Percentiles rank a stretch among this genome's conserved stretches.
phyloP scores from a whole-genome alignment of 2,888 invertebrate genomes.

The Macrosoma leucophasiata region DNA sequence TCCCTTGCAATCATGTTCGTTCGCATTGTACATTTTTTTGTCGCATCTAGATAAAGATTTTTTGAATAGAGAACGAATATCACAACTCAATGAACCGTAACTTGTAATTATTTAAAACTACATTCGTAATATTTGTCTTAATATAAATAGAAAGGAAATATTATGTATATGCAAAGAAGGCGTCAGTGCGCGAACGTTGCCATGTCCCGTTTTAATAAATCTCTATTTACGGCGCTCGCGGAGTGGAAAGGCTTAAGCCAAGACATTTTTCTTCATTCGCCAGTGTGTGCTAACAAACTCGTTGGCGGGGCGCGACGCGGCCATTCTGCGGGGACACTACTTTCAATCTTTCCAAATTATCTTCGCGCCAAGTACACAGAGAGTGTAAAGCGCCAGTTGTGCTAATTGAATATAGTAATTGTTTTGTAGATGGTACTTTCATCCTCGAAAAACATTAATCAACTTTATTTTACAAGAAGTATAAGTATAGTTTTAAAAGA shows the following conservation, averaged over 20 bases:
- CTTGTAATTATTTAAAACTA: slow-evolving; percentile 7
- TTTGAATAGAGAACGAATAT: no score
- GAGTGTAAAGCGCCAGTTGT: no score
- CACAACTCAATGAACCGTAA: no score
- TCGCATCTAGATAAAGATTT: no score
- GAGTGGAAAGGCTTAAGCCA: slow-evolving; percentile 68
- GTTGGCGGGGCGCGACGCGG: slow-evolving; percentile 36
- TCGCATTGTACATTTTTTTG: no score
- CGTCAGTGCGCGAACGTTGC: slow-evolving; percentile 51
- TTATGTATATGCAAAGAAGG: slow-evolving; percentile 32
- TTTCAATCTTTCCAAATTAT: background rate
- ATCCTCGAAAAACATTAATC: no score
- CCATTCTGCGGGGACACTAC: slow-evolving; percentile 44
- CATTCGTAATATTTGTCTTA: slow-evolving; percentile 3
- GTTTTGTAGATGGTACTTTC: no score
- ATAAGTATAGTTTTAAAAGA: no score
- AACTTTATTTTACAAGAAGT: no score
- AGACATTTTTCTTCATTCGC: slow-evolving; percentile 73
- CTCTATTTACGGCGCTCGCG: slow-evolving; percentile 69
- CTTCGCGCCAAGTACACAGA: no score
- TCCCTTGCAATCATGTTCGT: no score
- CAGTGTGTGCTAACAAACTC: slow-evolving; percentile 65
- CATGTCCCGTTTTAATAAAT: slow-evolving; percentile 72
- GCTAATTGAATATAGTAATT: no score
- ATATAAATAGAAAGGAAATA: slow-evolving; percentile 6